Percentiles rank a stretch among this genome's conserved stretches.
Evolutionary conservation across 2,888 invertebrate species (phyloP).

Genomic region (Hydrotaea cyrtoneurina): DNA sequence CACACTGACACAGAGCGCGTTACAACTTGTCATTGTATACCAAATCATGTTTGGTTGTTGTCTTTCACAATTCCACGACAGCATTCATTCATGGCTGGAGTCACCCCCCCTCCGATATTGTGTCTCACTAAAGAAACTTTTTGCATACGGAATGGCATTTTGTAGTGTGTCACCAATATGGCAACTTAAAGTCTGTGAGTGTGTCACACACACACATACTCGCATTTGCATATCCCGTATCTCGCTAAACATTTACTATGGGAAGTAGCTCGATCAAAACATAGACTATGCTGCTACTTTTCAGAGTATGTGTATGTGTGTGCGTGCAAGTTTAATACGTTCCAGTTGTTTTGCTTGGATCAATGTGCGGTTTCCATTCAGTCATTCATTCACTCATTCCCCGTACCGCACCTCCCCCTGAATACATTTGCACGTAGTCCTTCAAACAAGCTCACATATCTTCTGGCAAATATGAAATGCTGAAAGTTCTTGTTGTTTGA

Average conservation of each 20-base stretch:
- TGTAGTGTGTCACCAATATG: neutral
- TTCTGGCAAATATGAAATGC: constrained; percentile 10
- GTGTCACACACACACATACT: neutral
- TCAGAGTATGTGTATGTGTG: neutral
- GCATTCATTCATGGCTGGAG: too few relatives aligned
- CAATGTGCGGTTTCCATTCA: constrained; percentile 10
- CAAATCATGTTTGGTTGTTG: neutral
- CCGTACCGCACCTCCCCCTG: too few relatives aligned
- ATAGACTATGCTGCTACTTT: neutral
- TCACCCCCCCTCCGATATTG: too few relatives aligned
- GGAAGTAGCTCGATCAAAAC: neutral
- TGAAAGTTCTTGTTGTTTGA: neutral
- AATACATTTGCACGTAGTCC: neutral
- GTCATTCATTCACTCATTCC: neutral
- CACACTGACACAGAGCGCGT: too few relatives aligned
- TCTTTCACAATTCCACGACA: neutral
- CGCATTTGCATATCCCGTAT: neutral
- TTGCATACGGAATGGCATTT: constrained; percentile 13
- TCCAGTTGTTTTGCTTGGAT: constrained; percentile 20
- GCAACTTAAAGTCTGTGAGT: neutral
- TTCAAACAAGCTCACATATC: neutral
- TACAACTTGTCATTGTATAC: constrained; percentile 17
- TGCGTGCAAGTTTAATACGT: neutral
- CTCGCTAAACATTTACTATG: neutral
- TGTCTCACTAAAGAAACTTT: neutral